Evolutionary conservation across 2,113 vertebrate species (phyloP).

Genomic region (Cathartes aura): DNA sequence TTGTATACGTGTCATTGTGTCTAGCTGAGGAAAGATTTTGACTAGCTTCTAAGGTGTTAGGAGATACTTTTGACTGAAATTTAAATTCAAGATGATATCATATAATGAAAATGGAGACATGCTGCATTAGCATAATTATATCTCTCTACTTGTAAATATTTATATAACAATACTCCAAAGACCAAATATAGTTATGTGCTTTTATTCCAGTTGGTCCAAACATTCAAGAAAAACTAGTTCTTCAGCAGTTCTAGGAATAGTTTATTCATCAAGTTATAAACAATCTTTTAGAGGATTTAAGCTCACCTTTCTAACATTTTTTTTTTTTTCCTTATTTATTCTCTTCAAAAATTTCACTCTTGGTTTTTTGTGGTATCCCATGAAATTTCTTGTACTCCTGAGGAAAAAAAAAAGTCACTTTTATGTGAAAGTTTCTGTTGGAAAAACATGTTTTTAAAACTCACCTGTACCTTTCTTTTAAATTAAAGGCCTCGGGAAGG

Average conservation of each 20-base stretch:
- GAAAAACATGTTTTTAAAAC: background rate
- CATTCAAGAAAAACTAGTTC: slow-evolving; percentile 31
- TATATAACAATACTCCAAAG: background rate
- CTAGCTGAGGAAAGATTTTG: background rate
- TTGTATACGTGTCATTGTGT: background rate
- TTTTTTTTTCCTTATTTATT: background rate
- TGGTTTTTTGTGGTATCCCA: background rate
- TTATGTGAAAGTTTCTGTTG: background rate
- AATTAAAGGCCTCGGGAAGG: background rate
- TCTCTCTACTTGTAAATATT: slow-evolving; percentile 32
- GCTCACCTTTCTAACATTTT: background rate
- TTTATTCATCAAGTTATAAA: background rate
- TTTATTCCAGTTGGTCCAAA: background rate
- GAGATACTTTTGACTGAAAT: background rate
- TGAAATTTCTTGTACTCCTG: background rate
- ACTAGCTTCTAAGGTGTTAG: background rate
- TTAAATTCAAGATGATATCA: background rate
- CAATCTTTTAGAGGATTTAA: background rate
- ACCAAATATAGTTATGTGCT: background rate
- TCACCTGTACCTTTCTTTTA: slow-evolving; percentile 59
- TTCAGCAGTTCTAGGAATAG: background rate
- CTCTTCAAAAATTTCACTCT: background rate
- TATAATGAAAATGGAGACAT: background rate
- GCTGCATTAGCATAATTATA: slow-evolving; percentile 26
- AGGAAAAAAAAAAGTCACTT: background rate